Evolutionary conservation across 1,140 invertebrate genomes (phyloP), one percentile per base, ranked within the genome.

Genomic region (Danaus plexippus): DNA sequence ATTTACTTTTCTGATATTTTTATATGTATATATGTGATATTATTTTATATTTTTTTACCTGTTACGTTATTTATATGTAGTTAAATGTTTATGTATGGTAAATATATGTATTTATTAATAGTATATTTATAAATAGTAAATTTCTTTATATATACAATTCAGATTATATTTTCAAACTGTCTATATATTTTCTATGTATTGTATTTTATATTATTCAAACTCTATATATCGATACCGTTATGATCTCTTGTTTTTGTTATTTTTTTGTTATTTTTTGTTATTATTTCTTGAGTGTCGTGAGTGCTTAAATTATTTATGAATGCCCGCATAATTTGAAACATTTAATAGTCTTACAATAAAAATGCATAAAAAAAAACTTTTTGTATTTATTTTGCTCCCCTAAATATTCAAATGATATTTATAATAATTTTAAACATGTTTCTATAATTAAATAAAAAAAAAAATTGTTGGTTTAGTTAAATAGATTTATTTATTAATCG

Each of bases 321-420:
- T 67, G 63, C 61, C 46, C 65, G 65, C 54, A 32, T 5, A 32
- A 11, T 59, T 63, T 63, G 11, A 48, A 63, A 59, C 52, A 18
- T 52, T 55, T 54, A 58, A 57, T 64, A 68, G 63, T 64, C 61
- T 64, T 62, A 60, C 61, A 66, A 55, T 67, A 66, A 67, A 67
- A 64, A 40, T 59, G 52, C 57, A 63, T 62, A 47, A 59, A 8
- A 55, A 60, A 52, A 52, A 52, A 4, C 43, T 32, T 54, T 54
- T 53, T 61, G 43, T 59, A 61, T 63, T 59, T 46, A 46, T 56
- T 50, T 32, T 32, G 22, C 22, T 32, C 7, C 22, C 22, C 22
- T 32, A 6, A 32, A 32, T 32, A 32, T 32, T 15, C 15, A 15
- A 15, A 15, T 15, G 3, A 15, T 32, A 32, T 32, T 32, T 32